phyloP scores from a whole-genome alignment of 1,140 invertebrate genomes.

The Heliconius eleuchia region DNA sequence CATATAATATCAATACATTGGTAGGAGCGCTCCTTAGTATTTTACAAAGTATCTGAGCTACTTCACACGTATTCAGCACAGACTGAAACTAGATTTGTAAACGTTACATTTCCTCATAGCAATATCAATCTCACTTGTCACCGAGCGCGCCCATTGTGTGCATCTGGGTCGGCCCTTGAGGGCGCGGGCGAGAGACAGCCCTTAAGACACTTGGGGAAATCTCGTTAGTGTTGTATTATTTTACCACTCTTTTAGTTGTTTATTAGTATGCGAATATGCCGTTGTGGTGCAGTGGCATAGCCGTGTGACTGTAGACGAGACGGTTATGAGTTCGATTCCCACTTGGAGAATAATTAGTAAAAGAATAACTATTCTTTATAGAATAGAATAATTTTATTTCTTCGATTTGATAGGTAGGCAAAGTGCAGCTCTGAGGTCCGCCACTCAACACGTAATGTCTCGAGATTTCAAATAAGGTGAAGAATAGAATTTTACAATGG shows the following conservation, averaged over 20 bases:
- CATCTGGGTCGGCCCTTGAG: slow-evolving; percentile 3
- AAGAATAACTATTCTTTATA: too few species aligned
- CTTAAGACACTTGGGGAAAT: background rate
- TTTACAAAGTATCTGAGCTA: background rate
- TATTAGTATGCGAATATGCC: background rate
- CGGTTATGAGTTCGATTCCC: background rate
- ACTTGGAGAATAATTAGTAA: background rate
- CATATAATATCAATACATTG: too few species aligned
- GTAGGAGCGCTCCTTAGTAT: too few species aligned
- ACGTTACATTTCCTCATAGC: background rate
- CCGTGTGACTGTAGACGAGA: background rate
- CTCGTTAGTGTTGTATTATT: slow-evolving; percentile 10
- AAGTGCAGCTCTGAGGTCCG: background rate
- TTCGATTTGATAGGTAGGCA: background rate
- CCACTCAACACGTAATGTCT: background rate
- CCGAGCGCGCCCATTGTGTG: background rate
- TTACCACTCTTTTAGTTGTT: background rate
- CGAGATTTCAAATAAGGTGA: background rate
- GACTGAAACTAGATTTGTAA: background rate
- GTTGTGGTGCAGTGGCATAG: background rate
- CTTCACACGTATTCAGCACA: background rate
- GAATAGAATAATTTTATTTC: too few species aligned
- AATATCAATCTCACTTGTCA: slow-evolving; percentile 9
- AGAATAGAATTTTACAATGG: too few species aligned
- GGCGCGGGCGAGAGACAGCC: background rate